These are phyloP conservation scores for Gonioctena quinquepunctata DNA, from an alignment of 1,140 invertebrate genomes.

Conservation along the genomic window DNA sequence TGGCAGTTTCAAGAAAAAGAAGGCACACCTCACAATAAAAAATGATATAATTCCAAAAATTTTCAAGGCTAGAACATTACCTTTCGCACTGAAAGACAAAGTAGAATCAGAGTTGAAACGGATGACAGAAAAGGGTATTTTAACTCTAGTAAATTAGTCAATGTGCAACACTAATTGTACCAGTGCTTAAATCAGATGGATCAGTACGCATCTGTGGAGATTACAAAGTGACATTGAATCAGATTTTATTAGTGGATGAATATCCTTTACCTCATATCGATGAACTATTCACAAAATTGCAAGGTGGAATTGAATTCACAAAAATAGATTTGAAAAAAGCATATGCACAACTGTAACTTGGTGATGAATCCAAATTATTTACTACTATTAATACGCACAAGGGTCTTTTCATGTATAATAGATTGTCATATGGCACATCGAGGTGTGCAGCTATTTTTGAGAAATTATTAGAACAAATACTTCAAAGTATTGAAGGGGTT, in stretches of 20 bases:
- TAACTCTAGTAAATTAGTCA: too few species aligned
- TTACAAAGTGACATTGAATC: background rate
- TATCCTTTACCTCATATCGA: too few species aligned
- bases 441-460: slow-evolving; percentile 49
- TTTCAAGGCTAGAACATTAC: too few species aligned
- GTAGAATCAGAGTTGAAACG: too few species aligned
- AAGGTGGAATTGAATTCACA: background rate
- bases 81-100: too few species aligned
- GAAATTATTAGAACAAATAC: slow-evolving; percentile 47
- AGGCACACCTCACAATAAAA: too few species aligned
- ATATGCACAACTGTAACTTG: background rate
- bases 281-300: background rate
- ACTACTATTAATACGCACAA: background rate
- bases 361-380: background rate
- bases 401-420: too few species aligned
- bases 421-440: slow-evolving; percentile 52
- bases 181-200: background rate
- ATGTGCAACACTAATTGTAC: background rate
- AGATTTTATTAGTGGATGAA: background rate
- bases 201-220: background rate
- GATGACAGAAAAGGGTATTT: too few species aligned
- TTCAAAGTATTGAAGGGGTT: slow-evolving; percentile 34
- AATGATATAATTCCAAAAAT: too few species aligned
- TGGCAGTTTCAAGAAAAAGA: too few species aligned
- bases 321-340: background rate